Evolutionary conservation across 2,797 vertebrate genomes (phyloP).

Genomic region (Lindbergichthys nudifrons): DNA sequence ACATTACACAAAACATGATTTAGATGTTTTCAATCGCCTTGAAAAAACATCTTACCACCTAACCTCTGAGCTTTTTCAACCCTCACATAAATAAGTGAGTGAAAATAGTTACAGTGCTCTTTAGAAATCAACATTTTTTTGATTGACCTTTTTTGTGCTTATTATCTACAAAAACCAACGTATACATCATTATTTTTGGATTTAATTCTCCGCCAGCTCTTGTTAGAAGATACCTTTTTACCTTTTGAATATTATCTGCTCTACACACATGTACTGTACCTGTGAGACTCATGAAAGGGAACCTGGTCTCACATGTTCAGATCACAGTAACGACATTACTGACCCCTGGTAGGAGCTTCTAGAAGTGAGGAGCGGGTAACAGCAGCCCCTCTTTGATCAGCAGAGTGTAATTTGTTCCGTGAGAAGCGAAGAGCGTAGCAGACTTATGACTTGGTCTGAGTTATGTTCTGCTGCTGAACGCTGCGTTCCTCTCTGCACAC

Average conservation of each 20-base stretch:
- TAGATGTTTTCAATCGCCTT: not conserved
- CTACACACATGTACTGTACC: not conserved
- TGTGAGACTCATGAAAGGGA: not conserved
- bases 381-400: constrained; percentile 54
- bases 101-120: too few relatives aligned
- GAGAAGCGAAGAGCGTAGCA: constrained; percentile 3
- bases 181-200: not conserved
- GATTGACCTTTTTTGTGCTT: not conserved
- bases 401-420: constrained; percentile 36
- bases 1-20: constrained; percentile 5
- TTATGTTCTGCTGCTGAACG: constrained; percentile 26
- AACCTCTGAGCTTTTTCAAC: constrained; percentile 1
- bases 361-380: constrained; percentile 21
- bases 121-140: not conserved
- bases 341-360: not conserved
- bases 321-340: constrained; percentile 31
- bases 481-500: not conserved
- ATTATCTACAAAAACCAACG: not conserved
- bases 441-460: constrained; percentile 9
- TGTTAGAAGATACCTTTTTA: not conserved
- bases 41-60: not conserved
- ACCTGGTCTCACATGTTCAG: constrained; percentile 18
- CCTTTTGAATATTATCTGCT: not conserved
- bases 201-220: not conserved
- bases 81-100: too few relatives aligned